A percentile compares a stretch with the other conserved stretches of the same genome.
These are phyloP conservation scores for Dermolepida albohirtum DNA, from an alignment of 2,888 invertebrate species.

Conservation along the genomic window DNA sequence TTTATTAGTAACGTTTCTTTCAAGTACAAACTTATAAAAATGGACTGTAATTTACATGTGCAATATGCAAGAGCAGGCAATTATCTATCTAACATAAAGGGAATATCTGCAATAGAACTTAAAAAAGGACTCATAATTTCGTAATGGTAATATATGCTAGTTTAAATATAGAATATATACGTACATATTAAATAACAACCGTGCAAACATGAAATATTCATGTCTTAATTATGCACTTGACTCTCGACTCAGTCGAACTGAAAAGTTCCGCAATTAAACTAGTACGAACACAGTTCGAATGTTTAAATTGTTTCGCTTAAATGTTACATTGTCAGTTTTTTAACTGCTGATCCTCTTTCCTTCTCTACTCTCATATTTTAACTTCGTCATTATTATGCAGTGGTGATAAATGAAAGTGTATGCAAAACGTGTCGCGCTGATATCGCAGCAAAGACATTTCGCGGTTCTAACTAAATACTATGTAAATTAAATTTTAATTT, in stretches of 20 bases:
- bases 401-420: constrained; percentile 35
- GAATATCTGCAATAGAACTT: too few relatives aligned
- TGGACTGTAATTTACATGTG: too few relatives aligned
- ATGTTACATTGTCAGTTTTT: constrained; percentile 8
- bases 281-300: constrained; percentile 25
- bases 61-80: too few relatives aligned
- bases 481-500: constrained; percentile 43
- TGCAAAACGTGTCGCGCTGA: constrained; percentile 22
- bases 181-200: constrained; percentile 19
- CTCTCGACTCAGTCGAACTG: constrained; percentile 1
- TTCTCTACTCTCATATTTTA: constrained; percentile 24
- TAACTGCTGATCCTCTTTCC: constrained; percentile 4
- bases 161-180: not conserved
- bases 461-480: constrained; percentile 36
- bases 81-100: too few relatives aligned
- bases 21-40: too few relatives aligned
- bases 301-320: constrained; percentile 36
- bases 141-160: not conserved
- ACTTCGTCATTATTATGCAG: constrained; percentile 39
- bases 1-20: too few relatives aligned
- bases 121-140: too few relatives aligned
- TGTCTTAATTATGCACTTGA: constrained; percentile 26
- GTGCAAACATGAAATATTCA: constrained; percentile 23
- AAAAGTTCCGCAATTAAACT: constrained; percentile 31
- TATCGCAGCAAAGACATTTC: constrained; percentile 38